A percentile compares a stretch with the other conserved stretches of the same genome.
phyloP scores from a whole-genome alignment of 1,140 invertebrate species.

The Drosophila sp. region DNA sequence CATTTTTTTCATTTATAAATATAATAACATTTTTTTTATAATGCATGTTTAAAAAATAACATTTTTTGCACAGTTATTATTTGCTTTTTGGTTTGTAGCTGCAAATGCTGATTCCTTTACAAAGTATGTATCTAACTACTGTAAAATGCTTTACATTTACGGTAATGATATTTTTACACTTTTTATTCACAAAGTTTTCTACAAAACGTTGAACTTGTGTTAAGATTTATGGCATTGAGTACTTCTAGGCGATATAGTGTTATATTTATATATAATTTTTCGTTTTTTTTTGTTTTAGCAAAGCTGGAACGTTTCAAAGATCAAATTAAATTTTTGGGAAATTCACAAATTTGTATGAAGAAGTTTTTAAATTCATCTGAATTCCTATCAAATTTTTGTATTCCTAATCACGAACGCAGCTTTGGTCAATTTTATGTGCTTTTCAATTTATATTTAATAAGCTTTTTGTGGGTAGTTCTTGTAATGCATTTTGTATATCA shows the following conservation, averaged over 20 bases:
- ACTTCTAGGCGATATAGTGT: conserved; percentile 70
- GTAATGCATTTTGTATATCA: conserved; percentile 56
- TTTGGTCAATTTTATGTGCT: conserved; percentile 19
- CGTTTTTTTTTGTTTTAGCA: conserved; percentile 54
- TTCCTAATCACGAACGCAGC: conserved; percentile 14
- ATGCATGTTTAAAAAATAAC: conserved; percentile 71
- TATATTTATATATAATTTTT: conserved; percentile 45
- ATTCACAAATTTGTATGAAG: conserved; percentile 6
- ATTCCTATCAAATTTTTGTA: background rate
- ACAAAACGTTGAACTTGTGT: conserved; percentile 68
- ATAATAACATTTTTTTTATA: conserved; percentile 64
- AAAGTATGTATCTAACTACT: conserved; percentile 77
- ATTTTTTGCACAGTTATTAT: conserved; percentile 66
- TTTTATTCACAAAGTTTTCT: conserved; percentile 66
- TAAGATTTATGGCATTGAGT: conserved; percentile 65
- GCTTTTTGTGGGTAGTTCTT: conserved; percentile 45
- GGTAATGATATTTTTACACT: conserved; percentile 65
- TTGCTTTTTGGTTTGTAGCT: conserved; percentile 60
- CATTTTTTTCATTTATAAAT: conserved; percentile 52
- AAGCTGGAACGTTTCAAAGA: conserved; percentile 47
- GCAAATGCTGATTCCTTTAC: conserved; percentile 71
- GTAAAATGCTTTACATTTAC: conserved; percentile 78
- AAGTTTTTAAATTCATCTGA: background rate
- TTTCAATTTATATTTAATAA: conserved; percentile 34
- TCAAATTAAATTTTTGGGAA: conserved; percentile 16